Percentiles rank a stretch among this genome's conserved stretches.
phyloP scores from a whole-genome alignment of 2,888 invertebrate genomes.

The Parnassius orleans region DNA sequence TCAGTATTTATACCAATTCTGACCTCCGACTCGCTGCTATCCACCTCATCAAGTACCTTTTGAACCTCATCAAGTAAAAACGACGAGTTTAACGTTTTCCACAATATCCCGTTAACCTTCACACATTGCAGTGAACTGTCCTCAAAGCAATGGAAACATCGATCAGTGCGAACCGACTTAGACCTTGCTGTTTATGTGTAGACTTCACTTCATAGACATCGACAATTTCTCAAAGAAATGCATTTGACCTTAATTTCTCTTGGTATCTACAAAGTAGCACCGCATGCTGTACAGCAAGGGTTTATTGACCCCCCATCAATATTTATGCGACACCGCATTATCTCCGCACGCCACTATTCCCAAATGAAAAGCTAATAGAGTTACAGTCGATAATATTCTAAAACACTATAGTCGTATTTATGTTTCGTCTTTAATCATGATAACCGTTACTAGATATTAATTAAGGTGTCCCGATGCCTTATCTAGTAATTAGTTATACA shows the following conservation, averaged over 20 bases:
- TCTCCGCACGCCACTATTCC: constrained; percentile 40
- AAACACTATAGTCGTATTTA: constrained; percentile 3
- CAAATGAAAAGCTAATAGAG: constrained; percentile 41
- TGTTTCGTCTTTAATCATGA: constrained; percentile 1
- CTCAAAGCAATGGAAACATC: constrained; percentile 6
- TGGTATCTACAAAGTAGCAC: constrained; percentile 39
- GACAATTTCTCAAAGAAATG: constrained; percentile 30
- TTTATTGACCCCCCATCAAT: constrained; percentile 56
- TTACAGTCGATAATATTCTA: constrained; percentile 34
- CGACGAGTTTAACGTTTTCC: neutral
- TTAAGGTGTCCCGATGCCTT: constrained; percentile 1
- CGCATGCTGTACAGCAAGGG: constrained; percentile 42
- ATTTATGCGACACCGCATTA: constrained; percentile 39
- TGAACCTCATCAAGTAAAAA: no score
- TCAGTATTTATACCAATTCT: no score
- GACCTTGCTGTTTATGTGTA: neutral
- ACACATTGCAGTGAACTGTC: constrained; percentile 1
- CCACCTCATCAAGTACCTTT: no score
- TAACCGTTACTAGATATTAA: constrained; percentile 12
- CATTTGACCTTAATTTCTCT: constrained; percentile 54
- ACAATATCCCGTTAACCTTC: constrained; percentile 9
- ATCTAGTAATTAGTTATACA: neutral
- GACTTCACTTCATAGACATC: constrained; percentile 8
- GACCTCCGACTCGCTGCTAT: no score
- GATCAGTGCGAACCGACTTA: constrained; percentile 5